Conservation (phyloP, 2,888 invertebrate species). For the Coremacera marginata region DNA sequence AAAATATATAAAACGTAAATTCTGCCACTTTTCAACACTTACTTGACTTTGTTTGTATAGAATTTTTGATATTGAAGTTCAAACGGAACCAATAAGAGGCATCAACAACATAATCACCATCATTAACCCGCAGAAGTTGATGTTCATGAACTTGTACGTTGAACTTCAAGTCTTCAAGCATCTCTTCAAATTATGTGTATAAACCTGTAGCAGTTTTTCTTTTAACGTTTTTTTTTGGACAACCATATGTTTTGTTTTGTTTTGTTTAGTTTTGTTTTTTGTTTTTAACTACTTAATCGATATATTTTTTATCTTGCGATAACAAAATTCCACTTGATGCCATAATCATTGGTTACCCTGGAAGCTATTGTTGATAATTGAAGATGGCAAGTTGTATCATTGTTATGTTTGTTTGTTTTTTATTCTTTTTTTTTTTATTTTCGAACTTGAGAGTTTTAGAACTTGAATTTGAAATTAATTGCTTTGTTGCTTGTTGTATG, state of each 20-base stretch:
- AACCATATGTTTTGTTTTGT: neutral
- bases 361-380: neutral
- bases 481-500: neutral
- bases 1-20: neutral
- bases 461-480: no score
- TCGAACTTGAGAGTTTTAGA: no score
- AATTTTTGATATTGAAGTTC: neutral
- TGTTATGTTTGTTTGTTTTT: no score
- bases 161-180: slow-evolving; percentile 35
- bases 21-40: slow-evolving; percentile 9
- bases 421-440: no score
- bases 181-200: neutral
- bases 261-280: neutral
- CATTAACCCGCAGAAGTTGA: neutral
- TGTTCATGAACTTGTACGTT: slow-evolving; percentile 43
- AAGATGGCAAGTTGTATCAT: neutral
- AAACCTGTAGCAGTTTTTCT: neutral
- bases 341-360: neutral
- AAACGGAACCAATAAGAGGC: neutral
- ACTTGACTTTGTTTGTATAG: neutral
- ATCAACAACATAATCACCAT: neutral
- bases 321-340: slow-evolving; percentile 6
- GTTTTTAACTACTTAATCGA: slow-evolving; percentile 4
- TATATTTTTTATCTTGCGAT: slow-evolving; percentile 19
- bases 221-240: neutral